Base-by-base conservation (phyloP, 1,140 invertebrate genomes). In the Camponotus pennsylvanicus region DNA sequence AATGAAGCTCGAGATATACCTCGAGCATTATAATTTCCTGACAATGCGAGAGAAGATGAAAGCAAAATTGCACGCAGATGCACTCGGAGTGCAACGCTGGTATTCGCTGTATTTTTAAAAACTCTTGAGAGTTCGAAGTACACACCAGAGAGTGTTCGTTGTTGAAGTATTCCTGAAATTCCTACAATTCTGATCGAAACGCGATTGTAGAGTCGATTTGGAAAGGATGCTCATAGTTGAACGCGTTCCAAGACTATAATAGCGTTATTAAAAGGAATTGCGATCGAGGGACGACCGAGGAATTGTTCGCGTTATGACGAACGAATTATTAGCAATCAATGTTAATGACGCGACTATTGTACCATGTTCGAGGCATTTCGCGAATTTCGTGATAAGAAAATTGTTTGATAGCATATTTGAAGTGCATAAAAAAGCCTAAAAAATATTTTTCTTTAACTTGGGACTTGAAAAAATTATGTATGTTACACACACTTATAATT, bases 181-280 rank as follows among this genome's bases (percentile, higher is more conserved):
- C 70, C 45, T 37, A 37, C 70, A 73, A 89, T 90, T 90, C 40
- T 59, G 49, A 88, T 85, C 49, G 89, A 69, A 90, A 89, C 78
- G 80, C 69, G 84, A 88, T 90, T 85, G 49, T 52, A 32, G 69
- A 57, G 21, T 83, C 80, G 86, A 90, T 90, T 90, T 87, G 85
- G 80, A 90, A 90, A 85, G 40, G 64, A 86, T 71, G 75, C 52
- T 57, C 69, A 71, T 88, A 77, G 67, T 52, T 52, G 21, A 11
- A 18, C 70, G 63, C 45, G 87, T 89, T 90, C 70, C 76, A 87
- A 52, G 57, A 15, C 59, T 27, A 64, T 78, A 82, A 87, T 87
- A 70, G 82, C 78, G 52, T 86, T 89, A 90, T 90, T 89, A 87
- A 90, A 27, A 89, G 59, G 40, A 89, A 86, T 71, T 57, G n/a